phyloP scores from a whole-genome alignment of 2,113 vertebrate species.

The Macroglossus sobrinus region DNA sequence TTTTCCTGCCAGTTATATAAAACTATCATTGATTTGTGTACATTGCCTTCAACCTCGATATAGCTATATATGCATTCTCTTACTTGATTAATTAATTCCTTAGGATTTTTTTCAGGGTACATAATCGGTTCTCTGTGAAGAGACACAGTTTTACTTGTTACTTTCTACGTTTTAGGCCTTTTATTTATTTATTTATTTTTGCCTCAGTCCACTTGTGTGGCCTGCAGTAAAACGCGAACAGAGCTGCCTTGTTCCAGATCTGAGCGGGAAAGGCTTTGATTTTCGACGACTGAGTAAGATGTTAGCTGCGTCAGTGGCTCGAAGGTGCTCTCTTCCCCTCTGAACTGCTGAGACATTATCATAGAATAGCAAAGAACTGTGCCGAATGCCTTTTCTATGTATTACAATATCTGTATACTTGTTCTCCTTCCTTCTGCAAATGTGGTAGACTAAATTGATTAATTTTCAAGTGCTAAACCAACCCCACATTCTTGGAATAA shows the following conservation, averaged over 20 bases:
- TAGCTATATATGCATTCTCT: background rate
- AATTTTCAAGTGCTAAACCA: background rate
- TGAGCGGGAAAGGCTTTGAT: background rate
- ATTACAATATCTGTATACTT: background rate
- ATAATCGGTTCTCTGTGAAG: background rate
- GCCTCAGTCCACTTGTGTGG: background rate
- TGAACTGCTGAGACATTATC: background rate
- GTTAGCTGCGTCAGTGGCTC: background rate
- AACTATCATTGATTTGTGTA: background rate
- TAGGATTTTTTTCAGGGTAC: background rate
- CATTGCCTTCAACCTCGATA: background rate
- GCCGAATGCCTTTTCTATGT: background rate
- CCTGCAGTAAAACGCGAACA: background rate
- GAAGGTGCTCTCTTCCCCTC: background rate
- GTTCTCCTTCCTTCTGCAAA: background rate
- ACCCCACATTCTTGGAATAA: background rate
- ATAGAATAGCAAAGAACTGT: background rate
- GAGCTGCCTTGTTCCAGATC: no score
- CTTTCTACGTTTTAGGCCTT: background rate
- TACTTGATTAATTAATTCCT: background rate
- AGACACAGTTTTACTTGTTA: background rate
- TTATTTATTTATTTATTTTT: background rate
- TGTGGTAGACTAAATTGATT: background rate
- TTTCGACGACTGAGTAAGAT: background rate
- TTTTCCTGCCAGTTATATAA: background rate